These are phyloP conservation scores for Eugnorisma glareosa DNA, from an alignment of 2,888 invertebrate genomes.

Conservation along the genomic window DNA sequence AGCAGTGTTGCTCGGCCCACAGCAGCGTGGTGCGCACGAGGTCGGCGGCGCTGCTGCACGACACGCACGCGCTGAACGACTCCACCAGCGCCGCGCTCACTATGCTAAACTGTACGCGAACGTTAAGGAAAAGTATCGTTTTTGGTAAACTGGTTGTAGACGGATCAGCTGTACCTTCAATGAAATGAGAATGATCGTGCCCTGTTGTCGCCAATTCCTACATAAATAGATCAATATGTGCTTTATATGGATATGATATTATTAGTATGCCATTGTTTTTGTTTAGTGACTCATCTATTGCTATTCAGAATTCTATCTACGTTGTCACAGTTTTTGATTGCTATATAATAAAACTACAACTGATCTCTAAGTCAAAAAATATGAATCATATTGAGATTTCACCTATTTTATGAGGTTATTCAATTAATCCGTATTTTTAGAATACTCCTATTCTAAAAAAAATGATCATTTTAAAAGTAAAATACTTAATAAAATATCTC, in stretches of 20 bases:
- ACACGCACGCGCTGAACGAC: conserved; percentile 97
- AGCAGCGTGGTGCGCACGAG: conserved; percentile 97
- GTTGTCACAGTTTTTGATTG: not conserved
- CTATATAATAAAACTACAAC: not conserved
- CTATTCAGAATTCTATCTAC: not conserved
- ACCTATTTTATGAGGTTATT: not conserved
- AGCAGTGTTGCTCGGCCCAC: conserved; percentile 99
- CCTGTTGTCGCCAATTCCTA: not conserved
- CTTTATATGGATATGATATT: not conserved
- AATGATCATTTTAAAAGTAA: too few relatives aligned
- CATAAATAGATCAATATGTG: not conserved
- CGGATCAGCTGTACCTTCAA: not conserved
- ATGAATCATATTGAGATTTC: not conserved
- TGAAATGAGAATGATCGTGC: not conserved
- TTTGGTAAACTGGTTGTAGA: not conserved
- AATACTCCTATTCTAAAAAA: too few relatives aligned
- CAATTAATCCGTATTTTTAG: not conserved
- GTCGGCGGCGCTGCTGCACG: conserved; percentile 96
- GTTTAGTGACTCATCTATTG: not conserved
- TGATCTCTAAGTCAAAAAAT: not conserved
- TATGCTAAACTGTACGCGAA: conserved; percentile 94
- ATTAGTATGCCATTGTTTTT: not conserved
- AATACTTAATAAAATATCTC: not conserved
- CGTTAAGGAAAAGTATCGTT: conserved; percentile 80
- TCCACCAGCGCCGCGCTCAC: conserved; percentile 97